Evolutionary conservation across 2,113 vertebrate genomes (phyloP), one percentile per base, ranked within the genome.

Genomic region (Sylvilagus bachmani): DNA sequence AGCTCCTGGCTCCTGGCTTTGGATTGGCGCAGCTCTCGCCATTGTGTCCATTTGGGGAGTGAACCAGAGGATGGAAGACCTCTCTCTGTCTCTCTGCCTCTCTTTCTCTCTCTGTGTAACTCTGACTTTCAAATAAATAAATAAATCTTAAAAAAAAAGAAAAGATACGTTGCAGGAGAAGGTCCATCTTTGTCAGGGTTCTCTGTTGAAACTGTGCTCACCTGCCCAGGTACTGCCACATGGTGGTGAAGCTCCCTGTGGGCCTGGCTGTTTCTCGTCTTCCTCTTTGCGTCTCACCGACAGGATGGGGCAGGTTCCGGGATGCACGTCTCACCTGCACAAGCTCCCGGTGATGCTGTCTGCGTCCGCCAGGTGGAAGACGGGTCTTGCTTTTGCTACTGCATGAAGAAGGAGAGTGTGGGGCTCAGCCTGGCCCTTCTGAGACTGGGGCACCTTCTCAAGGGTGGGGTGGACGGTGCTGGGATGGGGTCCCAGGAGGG

Each of bases 331-430:
- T 22, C 6, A 44, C 16, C 27, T 12, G 3, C 1, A 2, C 16
- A 2, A 25, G 0, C 3, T 27, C 73, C 10, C 8, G 27, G 4
- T 16, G 21, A 10, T 10, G 27, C 10, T 4, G 36, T 70, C 8
- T 49, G 16, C 4, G n/a, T 22, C 24, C 49, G 17, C 55, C 55
- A 58, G 55, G 55, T 49, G 44, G 10, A 0, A 38, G 22, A 10
- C 16, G 38, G 31, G 67, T 21, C 19, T 27, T 53, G 33, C 19
- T 5, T 51, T 33, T 7, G 29, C 2, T 33, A n/a, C 7, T 44
- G 44, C 44, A 44, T 44, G 44, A 44, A 44, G 44, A 44, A 44
- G 44, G 44, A 44, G 44, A 5, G 1, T 44, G 44, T 44, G 6
- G 44, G 44, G 44, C 44, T 44, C 44, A 44, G 44, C 44, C 44